phyloP scores from a whole-genome alignment of 2,113 vertebrate genomes.

The Arenaria interpres region DNA sequence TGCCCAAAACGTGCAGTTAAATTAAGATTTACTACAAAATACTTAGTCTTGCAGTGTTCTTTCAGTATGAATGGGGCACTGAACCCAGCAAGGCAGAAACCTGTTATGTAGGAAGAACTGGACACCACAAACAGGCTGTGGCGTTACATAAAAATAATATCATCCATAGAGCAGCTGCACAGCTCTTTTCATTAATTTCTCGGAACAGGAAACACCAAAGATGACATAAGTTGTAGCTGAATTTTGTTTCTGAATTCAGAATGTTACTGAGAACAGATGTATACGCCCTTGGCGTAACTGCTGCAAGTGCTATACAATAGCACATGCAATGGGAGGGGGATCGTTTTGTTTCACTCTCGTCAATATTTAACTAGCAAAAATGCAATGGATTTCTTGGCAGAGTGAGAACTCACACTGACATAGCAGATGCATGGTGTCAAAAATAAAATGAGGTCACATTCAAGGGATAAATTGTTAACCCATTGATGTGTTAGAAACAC shows the following conservation, averaged over 20 bases:
- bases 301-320: background rate
- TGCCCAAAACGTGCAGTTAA: background rate
- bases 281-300: background rate
- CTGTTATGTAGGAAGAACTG: background rate
- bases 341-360: background rate
- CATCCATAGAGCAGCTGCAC: background rate
- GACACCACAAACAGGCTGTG: background rate
- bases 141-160: fast-evolving
- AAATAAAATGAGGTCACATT: background rate
- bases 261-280: background rate
- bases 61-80: background rate
- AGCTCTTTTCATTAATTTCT: background rate
- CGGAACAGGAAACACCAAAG: background rate
- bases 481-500: background rate
- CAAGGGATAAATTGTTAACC: background rate
- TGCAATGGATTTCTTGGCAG: background rate
- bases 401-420: background rate
- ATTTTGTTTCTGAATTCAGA: background rate
- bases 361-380: background rate
- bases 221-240: background rate
- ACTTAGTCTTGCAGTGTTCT: background rate
- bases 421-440: background rate
- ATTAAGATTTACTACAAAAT: background rate
- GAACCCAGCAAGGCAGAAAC: background rate
- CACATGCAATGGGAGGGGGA: background rate